Percentiles rank a stretch among this genome's conserved stretches.
Conservation (phyloP, 2,797 vertebrate species). For the Sebastes jordani region DNA sequence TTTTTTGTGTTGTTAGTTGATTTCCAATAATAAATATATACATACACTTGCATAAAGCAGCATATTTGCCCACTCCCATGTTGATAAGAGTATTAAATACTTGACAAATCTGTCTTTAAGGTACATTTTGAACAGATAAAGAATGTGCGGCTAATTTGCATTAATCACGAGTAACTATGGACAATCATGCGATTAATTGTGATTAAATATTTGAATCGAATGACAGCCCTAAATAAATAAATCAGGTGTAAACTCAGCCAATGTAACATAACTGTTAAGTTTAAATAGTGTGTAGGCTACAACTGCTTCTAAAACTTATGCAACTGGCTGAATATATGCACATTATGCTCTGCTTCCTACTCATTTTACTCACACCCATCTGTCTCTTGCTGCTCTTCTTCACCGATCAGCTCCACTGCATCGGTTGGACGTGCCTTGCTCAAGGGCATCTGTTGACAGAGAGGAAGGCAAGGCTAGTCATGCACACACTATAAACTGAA, state of each 20-base stretch:
- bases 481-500: background rate
- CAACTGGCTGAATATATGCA: constrained; percentile 1
- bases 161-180: too few species aligned
- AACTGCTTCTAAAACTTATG: background rate
- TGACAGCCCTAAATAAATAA: background rate
- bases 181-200: too few species aligned
- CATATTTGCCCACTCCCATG: too few species aligned
- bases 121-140: too few species aligned
- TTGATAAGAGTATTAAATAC: too few species aligned
- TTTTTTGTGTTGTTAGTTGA: fast-evolving
- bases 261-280: background rate
- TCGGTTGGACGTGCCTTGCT: constrained; percentile 58
- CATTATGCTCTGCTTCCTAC: constrained; percentile 21
- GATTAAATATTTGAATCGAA: too few species aligned
- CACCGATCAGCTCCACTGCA: constrained; percentile 13
- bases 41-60: too few species aligned
- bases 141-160: too few species aligned
- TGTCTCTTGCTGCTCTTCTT: constrained; percentile 1
- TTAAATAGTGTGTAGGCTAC: background rate
- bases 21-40: too few species aligned
- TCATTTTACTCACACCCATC: constrained; percentile 17
- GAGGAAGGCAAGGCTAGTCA: background rate
- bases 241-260: background rate
- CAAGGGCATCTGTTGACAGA: constrained; percentile 44
- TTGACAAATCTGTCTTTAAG: too few species aligned